Evolutionary conservation across 2,113 vertebrate genomes (phyloP).

Genomic region (Acinonyx jubatus): DNA sequence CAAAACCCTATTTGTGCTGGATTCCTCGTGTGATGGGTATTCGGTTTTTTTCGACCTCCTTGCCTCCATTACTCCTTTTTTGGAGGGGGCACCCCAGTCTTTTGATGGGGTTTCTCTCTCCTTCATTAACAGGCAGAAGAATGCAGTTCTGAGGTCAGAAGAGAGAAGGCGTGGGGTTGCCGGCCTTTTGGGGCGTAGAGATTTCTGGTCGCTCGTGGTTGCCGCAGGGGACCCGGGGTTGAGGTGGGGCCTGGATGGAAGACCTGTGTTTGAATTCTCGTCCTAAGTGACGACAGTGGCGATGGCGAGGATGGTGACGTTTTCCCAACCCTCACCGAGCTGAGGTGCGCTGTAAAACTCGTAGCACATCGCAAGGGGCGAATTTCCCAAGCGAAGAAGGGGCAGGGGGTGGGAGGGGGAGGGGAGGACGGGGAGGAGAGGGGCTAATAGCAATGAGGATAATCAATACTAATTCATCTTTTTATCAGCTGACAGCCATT

Average conservation of each 20-base stretch:
- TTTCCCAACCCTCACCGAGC: not conserved
- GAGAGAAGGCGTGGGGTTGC: not conserved
- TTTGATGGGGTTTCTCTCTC: not conserved
- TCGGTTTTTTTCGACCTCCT: not conserved
- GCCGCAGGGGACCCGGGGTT: not conserved
- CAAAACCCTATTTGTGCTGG: not conserved
- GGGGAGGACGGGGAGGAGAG: not conserved
- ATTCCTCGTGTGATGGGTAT: not conserved
- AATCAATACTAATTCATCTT: fast-evolving
- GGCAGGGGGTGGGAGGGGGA: not conserved
- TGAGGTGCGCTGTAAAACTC: not conserved
- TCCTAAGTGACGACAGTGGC: not conserved
- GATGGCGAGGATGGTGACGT: too few species aligned
- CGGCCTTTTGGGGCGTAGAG: not conserved
- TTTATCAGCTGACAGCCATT: too few species aligned
- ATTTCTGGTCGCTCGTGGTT: not conserved
- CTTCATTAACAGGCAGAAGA: not conserved
- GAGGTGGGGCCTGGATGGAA: too few species aligned
- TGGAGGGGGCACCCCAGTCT: not conserved
- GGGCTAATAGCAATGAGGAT: too few species aligned
- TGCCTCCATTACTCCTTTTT: not conserved
- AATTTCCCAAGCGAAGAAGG: not conserved
- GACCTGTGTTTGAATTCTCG: not conserved
- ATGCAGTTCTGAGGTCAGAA: not conserved
- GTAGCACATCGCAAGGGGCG: too few species aligned